These are phyloP conservation scores for Todiramphus saurophagus DNA, from an alignment of 2,113 vertebrate genomes.

Conservation along the genomic window DNA sequence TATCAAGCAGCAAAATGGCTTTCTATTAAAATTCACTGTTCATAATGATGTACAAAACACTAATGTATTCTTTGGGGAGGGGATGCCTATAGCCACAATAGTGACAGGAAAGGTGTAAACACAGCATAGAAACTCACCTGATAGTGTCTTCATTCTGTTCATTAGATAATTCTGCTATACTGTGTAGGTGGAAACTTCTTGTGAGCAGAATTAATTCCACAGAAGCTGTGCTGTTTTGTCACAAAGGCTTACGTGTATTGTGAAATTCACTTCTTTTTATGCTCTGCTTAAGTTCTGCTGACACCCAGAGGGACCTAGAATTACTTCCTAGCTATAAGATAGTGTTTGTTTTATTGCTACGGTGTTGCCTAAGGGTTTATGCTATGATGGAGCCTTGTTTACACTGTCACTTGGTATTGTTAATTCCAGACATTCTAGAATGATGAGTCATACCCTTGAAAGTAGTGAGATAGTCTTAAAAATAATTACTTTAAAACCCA, in stretches of 20 bases:
- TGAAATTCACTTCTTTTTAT: slow-evolving; percentile 12
- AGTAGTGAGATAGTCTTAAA: background rate
- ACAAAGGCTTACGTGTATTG: background rate
- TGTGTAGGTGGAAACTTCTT: background rate
- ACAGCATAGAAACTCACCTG: background rate
- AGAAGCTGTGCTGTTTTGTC: background rate
- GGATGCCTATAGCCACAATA: background rate
- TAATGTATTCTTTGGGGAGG: background rate
- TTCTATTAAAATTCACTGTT: background rate
- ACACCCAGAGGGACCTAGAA: slow-evolving; percentile 20
- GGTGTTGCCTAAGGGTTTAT: background rate
- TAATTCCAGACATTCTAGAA: background rate
- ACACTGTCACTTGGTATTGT: background rate
- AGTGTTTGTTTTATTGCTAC: slow-evolving; percentile 16
- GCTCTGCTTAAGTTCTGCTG: slow-evolving; percentile 3
- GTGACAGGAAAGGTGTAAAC: background rate
- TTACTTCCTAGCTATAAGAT: background rate
- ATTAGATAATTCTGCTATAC: background rate
- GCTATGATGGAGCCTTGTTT: slow-evolving; percentile 3
- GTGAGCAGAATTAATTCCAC: background rate
- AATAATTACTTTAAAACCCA: background rate
- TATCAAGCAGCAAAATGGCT: background rate
- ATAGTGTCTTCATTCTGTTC: background rate
- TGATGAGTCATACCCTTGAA: slow-evolving; percentile 20
- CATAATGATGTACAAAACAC: background rate